phyloP scores from a whole-genome alignment of 92 coral and sea anemone genomes.

The Epizoanthus ramosus region DNA sequence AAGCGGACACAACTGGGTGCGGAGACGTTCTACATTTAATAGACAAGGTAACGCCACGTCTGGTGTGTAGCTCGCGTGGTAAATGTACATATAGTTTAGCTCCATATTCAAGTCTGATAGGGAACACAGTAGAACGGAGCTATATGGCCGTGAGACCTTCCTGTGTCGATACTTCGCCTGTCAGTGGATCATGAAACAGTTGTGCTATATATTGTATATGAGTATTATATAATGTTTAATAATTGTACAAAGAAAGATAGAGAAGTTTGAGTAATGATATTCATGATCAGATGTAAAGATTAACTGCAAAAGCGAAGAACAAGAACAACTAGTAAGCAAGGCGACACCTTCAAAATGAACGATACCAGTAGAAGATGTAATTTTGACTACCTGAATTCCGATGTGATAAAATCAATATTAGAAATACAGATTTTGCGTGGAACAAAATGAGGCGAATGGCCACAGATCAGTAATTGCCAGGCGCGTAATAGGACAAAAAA shows the following conservation, averaged over 20 bases:
- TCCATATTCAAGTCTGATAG: not conserved
- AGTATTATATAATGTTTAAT: not conserved
- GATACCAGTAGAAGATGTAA: too few relatives aligned
- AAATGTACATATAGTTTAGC: not conserved
- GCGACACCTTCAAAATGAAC: too few relatives aligned
- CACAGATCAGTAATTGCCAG: too few relatives aligned
- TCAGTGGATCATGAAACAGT: not conserved
- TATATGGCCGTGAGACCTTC: not conserved
- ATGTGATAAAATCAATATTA: too few relatives aligned
- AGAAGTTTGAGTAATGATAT: too few relatives aligned
- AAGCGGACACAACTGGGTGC: not conserved
- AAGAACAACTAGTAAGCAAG: too few relatives aligned
- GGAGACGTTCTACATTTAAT: not conserved
- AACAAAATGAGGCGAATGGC: too few relatives aligned
- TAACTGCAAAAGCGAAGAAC: too few relatives aligned
- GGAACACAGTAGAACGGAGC: constrained; percentile 4
- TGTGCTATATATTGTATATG: not conserved
- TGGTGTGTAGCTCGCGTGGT: not conserved
- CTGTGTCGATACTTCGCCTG: not conserved
- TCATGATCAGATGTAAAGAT: too few relatives aligned
- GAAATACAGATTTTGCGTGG: too few relatives aligned
- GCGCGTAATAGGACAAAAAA: too few relatives aligned
- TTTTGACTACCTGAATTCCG: too few relatives aligned
- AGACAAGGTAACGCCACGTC: not conserved
- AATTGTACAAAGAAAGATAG: not conserved